Evolutionary conservation across 2,888 invertebrate species (phyloP).

Genomic region (Cordilura impudica): DNA sequence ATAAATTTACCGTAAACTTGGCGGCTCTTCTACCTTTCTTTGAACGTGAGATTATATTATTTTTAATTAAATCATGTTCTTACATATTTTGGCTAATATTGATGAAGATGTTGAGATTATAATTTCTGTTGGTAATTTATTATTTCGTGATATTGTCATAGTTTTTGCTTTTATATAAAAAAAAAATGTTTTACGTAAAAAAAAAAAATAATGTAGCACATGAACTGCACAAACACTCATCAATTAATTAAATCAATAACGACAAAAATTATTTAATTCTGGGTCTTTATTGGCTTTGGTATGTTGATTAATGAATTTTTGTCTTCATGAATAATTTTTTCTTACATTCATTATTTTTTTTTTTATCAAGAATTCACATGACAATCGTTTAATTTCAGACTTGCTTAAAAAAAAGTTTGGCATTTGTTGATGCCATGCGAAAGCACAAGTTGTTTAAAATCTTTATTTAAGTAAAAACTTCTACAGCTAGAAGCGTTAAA

Average conservation of each 20-base stretch:
- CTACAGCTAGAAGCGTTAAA: too few species aligned
- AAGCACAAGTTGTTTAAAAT: too few species aligned
- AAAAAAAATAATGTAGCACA: too few species aligned
- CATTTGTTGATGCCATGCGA: too few species aligned
- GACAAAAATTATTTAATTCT: conserved; percentile 40
- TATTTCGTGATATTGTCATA: too few species aligned
- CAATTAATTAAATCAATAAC: conserved; percentile 55
- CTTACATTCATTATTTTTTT: background rate
- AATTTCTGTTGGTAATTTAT: too few species aligned
- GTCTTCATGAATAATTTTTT: conserved; percentile 1
- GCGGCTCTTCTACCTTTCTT: conserved; percentile 21
- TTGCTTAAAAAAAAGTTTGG: background rate
- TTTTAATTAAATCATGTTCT: background rate
- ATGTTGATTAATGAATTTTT: conserved; percentile 47
- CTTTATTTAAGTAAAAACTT: too few species aligned
- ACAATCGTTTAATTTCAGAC: conserved; percentile 25
- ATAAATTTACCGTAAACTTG: background rate
- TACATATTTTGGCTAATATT: background rate
- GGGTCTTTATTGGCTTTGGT: conserved; percentile 50
- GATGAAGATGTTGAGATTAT: background rate
- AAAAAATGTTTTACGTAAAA: too few species aligned
- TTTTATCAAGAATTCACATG: conserved; percentile 40
- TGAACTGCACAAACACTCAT: background rate
- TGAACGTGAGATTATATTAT: background rate
- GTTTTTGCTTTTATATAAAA: background rate